phyloP scores from a whole-genome alignment of 2,113 vertebrate species.

The Petrocephalus microphthalmus region DNA sequence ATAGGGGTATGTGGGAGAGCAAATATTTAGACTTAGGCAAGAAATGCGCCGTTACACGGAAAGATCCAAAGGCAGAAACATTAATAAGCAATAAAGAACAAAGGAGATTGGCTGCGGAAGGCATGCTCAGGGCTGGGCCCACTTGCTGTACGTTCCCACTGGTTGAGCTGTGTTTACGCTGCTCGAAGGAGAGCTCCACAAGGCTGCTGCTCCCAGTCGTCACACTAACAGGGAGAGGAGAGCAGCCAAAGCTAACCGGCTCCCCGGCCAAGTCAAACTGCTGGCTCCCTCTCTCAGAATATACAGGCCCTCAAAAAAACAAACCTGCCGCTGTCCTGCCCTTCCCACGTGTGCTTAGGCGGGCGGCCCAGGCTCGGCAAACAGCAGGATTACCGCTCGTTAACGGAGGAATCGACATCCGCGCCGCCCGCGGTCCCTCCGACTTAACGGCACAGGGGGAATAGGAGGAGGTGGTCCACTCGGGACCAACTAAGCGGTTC shows the following conservation, averaged over 20 bases:
- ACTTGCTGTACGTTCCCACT: slow-evolving; percentile 21
- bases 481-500: background rate
- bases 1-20: background rate
- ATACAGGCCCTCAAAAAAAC: slow-evolving; percentile 42
- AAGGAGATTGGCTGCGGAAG: background rate
- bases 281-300: slow-evolving; percentile 40
- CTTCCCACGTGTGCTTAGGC: slow-evolving; percentile 24
- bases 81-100: background rate
- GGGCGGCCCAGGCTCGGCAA: slow-evolving; percentile 22
- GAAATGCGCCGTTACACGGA: background rate
- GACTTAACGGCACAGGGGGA: slow-evolving; percentile 11
- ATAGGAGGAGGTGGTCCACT: background rate
- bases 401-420: slow-evolving; percentile 32
- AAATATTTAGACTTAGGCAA: background rate
- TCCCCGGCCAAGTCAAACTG: slow-evolving; percentile 43
- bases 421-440: slow-evolving; percentile 5
- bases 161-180: slow-evolving; percentile 36
- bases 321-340: slow-evolving; percentile 31
- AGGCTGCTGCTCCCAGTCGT: slow-evolving; percentile 30
- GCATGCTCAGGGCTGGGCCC: background rate
- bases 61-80: background rate
- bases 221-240: slow-evolving; percentile 24
- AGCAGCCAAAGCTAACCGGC: slow-evolving; percentile 53
- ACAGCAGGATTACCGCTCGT: slow-evolving; percentile 32
- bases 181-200: slow-evolving; percentile 16